Evolutionary conservation across 2,797 vertebrate species (phyloP), one percentile per base, ranked within the genome.

Genomic region (Galaxias olidus): DNA sequence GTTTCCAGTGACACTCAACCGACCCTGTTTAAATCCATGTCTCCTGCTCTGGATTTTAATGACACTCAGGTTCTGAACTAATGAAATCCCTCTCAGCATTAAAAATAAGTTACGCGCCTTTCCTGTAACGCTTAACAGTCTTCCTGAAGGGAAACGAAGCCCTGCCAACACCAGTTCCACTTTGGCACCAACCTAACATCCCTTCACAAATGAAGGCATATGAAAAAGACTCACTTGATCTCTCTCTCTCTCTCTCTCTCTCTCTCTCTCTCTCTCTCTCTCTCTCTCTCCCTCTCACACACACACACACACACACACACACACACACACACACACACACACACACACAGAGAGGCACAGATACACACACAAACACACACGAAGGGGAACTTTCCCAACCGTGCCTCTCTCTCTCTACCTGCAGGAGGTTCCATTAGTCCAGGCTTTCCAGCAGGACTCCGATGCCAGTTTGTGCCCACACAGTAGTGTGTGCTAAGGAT

Each of bases 201-300:
- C 76, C 79, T 82, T 89, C 81, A 81, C 89, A 91, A 91, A 91
- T 90, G 88, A 91, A 92, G 89, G 92, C 83, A 87, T 91, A 91
- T 90, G 88, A 90, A 86, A 84, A 71, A 68, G 77, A 80, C 76
- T 30, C 30, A 30, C 30, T 30, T 3, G 6, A 30, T 30, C 30
- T 30, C 30, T 30, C 30, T 30, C 30, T 30, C n/a, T n/a, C n/a
- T n/a, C n/a, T n/a, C n/a, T n/a, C n/a, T n/a, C n/a, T n/a, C n/a
- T n/a, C n/a, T n/a, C n/a, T n/a, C n/a, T n/a, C n/a, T n/a, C n/a
- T n/a, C n/a, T n/a, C n/a, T n/a, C n/a, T n/a, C n/a, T n/a, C n/a
- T n/a, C n/a, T n/a, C n/a, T 30, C 30, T 30, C 30, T 30, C 30
- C 6, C 30, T 30, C 30, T 30, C 60, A 73, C 68, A 30, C 30